A percentile compares a stretch with the other conserved stretches of the same genome.
These are phyloP conservation scores for Microcebus ravelobensis DNA, from an alignment of 2,113 vertebrate species.

Conservation along the genomic window DNA sequence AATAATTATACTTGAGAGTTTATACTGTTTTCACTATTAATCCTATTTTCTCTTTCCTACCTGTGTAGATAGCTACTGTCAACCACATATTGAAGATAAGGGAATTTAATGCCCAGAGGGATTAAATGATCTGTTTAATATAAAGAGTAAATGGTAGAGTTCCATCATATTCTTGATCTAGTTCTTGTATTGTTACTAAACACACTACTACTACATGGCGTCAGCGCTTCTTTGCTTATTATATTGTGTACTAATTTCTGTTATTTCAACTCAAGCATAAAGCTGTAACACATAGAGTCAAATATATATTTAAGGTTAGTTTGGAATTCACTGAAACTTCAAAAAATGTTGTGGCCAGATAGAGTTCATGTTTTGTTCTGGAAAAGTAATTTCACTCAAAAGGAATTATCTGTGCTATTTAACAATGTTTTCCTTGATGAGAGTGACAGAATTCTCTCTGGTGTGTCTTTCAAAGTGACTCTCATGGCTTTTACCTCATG, in stretches of 20 bases:
- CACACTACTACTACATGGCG: not conserved
- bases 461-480: not conserved
- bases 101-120: not conserved
- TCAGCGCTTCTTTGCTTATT: not conserved
- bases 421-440: slow-evolving; percentile 25
- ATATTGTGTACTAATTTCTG: not conserved
- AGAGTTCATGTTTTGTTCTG: slow-evolving; percentile 28
- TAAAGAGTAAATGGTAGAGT: not conserved
- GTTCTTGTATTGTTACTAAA: not conserved
- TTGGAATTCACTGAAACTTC: slow-evolving; percentile 30
- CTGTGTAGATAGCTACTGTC: not conserved
- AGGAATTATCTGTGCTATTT: not conserved
- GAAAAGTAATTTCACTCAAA: slow-evolving; percentile 17
- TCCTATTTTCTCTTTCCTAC: not conserved
- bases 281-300: not conserved
- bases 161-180: not conserved
- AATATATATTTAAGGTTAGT: not conserved
- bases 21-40: not conserved
- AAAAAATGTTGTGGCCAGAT: slow-evolving; percentile 16
- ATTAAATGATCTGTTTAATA: not conserved
- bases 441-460: not conserved
- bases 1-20: not conserved
- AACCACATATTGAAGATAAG: not conserved
- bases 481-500: not conserved
- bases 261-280: not conserved